A percentile compares a stretch with the other conserved stretches of the same genome.
phyloP scores from a whole-genome alignment of 2,888 invertebrate species.

The Miltochrista miniata region DNA sequence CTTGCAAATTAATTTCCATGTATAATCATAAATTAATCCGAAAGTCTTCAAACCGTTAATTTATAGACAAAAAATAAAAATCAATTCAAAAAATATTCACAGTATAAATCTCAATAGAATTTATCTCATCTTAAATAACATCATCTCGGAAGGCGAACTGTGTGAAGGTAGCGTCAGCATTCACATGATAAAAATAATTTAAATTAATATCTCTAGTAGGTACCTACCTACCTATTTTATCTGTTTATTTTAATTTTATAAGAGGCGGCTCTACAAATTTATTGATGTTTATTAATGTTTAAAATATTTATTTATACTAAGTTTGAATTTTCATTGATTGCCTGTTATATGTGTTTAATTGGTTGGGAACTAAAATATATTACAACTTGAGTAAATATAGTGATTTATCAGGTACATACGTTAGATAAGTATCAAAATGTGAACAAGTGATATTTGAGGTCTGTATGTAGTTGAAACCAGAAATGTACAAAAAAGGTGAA shows the following conservation, averaged over 20 bases:
- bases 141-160: constrained; percentile 61
- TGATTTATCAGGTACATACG: too few species aligned
- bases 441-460: too few species aligned
- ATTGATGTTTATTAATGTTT: constrained; percentile 6
- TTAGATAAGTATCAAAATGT: too few species aligned
- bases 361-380: background rate
- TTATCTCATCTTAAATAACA: constrained; percentile 79
- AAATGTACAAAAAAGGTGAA: too few species aligned
- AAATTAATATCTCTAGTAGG: too few species aligned
- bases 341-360: background rate
- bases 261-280: background rate
- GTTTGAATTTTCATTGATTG: background rate
- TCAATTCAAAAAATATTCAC: constrained; percentile 65
- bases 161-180: constrained; percentile 57
- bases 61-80: constrained; percentile 65
- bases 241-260: constrained; percentile 6
- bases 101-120: constrained; percentile 81
- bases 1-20: background rate
- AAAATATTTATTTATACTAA: constrained; percentile 4
- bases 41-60: constrained; percentile 54
- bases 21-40: constrained; percentile 50
- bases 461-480: too few species aligned
- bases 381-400: too few species aligned
- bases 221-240: constrained; percentile 6
- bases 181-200: constrained; percentile 18